Base-by-base conservation (phyloP, 1,140 invertebrate species). In the Diachasma alloeum region DNA sequence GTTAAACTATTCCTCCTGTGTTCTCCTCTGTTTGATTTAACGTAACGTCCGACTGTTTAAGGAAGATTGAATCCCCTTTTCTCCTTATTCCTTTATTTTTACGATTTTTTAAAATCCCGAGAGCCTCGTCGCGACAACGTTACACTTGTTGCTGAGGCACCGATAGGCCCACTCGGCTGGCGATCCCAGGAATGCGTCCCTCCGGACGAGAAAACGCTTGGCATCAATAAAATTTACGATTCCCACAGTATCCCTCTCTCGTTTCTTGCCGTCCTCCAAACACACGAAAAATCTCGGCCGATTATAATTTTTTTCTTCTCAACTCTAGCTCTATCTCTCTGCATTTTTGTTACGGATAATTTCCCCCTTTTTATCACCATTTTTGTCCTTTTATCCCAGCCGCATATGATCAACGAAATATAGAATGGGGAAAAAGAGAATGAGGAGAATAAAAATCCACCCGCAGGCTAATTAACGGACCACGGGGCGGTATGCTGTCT, bases 161-260 rank as follows among this genome's bases (percentile, higher is more conserved):
- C 31, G 36, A 69, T 70, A 75, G 26, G 44, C n/a, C 22, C 59
- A 46, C 42, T 46, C 48, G 9, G 22, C 44, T 44, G 48, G 24
- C 48, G 53, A 56, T 59, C 48, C 17, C n/a, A 22, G 72, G 72
- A 74, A 74, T 74, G 59, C 59, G 72, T 74, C 72, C 53, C 72
- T 44, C 72, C 19, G 36, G 72, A 72, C 69, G 44, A 71, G 42
- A 48, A 36, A 72, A 72, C 48, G 46, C 46, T 37, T 72, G 44
- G 67, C 66, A 70, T 75, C 66, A 75, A 75, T 69, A 75, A 75
- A 75, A 75, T 75, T 75, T 70, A 75, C 74, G 46, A 70, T 70
- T 56, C 56, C 36, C 72, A 63, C 56, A 66, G 53, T 56, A 53
- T 63, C 71, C 42, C 24, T 73, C 68, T 70, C 46, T 39, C 4